Base-by-base conservation (phyloP, 2,888 invertebrate genomes). In the Leptogaster cylindrica region DNA sequence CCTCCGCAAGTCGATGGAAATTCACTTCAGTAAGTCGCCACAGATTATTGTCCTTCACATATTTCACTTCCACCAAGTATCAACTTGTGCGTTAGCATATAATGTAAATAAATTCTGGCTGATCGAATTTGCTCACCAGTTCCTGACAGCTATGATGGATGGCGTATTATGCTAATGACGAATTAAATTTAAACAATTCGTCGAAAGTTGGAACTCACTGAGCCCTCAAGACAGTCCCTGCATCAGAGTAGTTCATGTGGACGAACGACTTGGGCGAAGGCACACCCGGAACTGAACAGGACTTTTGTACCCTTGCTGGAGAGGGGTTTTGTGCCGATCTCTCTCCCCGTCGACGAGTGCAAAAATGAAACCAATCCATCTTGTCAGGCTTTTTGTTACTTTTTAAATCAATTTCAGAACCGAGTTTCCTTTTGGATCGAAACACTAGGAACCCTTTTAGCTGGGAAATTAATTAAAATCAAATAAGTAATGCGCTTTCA, bases 131-230 rank as follows among this genome's bases (percentile, higher is more conserved):
- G 68, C 70, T 70, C 69, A 70, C 69, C 69, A 71, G 71, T 71
- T 71, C 69, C 61, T 71, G 71, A 71, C 71, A 71, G 69, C 70
- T 70, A 70, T 71, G 71, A 71, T 71, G 69, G 69, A 71, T 71
- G 70, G 67, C 67, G 69, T 70, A 71, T 71, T 71, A 71, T 71
- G 71, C 70, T 71, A 71, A 71, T 71, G 71, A 71, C 67, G 71
- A 71, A 71, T 69, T 67, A 69, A 71, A 68, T 70, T 71, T 70
- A 68, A 70, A 70, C 70, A 68, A 70, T 68, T 70, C 70, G 52
- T 52, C 36, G 23, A 61, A 61, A 61, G 44, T 61, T 27, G 44
- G 61, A 44, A 44, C 16, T 20, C 36, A n/a, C 27, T 61, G 61
- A 61, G 41, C 61, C 61, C 44, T 61, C 44, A 61, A 28, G 61